These are phyloP conservation scores for Piaya cayana DNA, from an alignment of 2,113 vertebrate genomes.

Conservation along the genomic window DNA sequence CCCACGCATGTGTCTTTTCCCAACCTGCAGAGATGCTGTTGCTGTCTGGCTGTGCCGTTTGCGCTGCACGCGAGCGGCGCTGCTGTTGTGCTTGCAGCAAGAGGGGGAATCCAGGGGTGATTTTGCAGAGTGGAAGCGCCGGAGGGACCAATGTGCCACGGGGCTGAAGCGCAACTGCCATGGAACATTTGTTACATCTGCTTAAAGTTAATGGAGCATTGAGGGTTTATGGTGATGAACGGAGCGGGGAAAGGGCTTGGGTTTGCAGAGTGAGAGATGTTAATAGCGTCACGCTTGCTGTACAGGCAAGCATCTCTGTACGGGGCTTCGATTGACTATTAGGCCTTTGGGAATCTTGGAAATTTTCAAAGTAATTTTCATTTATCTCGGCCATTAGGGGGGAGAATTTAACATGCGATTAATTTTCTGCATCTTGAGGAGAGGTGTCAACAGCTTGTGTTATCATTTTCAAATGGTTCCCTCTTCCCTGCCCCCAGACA, in stretches of 20 bases:
- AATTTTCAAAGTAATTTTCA: background rate
- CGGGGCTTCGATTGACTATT: background rate
- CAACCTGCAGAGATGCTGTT: accelerated
- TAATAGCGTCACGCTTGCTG: background rate
- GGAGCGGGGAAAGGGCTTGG: background rate
- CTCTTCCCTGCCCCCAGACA: background rate
- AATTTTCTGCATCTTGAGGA: background rate
- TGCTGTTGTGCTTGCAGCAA: background rate
- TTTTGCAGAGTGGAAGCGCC: background rate
- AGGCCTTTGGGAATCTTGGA: background rate
- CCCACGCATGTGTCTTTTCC: background rate
- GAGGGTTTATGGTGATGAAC: background rate
- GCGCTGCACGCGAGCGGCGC: accelerated
- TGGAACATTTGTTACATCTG: background rate
- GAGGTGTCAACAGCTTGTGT: background rate
- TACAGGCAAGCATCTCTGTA: background rate
- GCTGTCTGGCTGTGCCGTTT: background rate
- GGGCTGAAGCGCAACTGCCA: background rate
- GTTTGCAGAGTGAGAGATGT: background rate
- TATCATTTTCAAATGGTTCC: background rate
- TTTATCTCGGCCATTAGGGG: background rate
- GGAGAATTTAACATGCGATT: background rate
- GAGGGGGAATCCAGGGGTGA: background rate
- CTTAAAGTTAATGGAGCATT: background rate
- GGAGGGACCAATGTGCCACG: background rate